Evolutionary conservation across 2,113 vertebrate species (phyloP).

Genomic region (Coreoperca whiteheadi): DNA sequence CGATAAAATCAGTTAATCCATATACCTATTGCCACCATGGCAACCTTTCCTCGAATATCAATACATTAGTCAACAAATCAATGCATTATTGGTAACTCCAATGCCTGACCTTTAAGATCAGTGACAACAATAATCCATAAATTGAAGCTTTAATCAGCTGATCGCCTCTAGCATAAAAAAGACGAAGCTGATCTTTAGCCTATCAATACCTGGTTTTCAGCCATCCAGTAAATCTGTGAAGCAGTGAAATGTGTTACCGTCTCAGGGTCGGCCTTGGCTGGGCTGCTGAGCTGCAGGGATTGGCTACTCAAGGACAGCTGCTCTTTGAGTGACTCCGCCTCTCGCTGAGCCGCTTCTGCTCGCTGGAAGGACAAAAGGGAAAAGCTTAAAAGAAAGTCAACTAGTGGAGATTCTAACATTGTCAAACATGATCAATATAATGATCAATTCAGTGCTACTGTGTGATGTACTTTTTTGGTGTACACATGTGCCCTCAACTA

Average conservation of each 20-base stretch:
- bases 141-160: conserved; percentile 40
- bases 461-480: neutral
- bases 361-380: conserved; percentile 83
- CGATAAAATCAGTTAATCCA: conserved; percentile 41
- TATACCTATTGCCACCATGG: conserved; percentile 12
- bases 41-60: conserved; percentile 32
- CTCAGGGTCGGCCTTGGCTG: conserved; percentile 91
- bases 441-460: conserved; percentile 5
- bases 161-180: conserved; percentile 36
- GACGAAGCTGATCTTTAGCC: conserved; percentile 49
- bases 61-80: conserved; percentile 25
- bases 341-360: conserved; percentile 95
- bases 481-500: neutral
- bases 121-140: conserved; percentile 37
- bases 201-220: conserved; percentile 45
- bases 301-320: conserved; percentile 94
- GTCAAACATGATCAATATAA: conserved; percentile 35
- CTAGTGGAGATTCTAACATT: neutral
- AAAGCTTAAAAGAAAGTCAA: conserved; percentile 12
- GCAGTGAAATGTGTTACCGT: conserved; percentile 84
- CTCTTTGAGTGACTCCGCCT: conserved; percentile 92
- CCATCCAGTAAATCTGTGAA: conserved; percentile 35
- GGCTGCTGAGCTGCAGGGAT: conserved; percentile 91
- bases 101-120: conserved; percentile 29
- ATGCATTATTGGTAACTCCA: conserved; percentile 15